Conservation (phyloP, 2,113 vertebrate genomes). For the Ornithorhynchus anatinus region DNA sequence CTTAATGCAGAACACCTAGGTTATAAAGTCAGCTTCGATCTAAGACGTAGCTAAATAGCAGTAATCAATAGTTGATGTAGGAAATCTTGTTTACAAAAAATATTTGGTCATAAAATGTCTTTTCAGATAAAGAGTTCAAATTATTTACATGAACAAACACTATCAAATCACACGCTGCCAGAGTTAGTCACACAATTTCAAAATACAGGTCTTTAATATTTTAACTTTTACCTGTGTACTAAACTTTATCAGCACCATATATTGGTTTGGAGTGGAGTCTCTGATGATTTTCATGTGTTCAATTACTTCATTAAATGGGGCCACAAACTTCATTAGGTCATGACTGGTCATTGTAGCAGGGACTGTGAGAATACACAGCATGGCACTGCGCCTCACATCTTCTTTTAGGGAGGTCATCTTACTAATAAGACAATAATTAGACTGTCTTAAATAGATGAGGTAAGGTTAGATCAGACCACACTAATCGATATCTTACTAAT, state of each 20-base stretch:
- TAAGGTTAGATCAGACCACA: slow-evolving; percentile 39
- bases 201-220: slow-evolving; percentile 17
- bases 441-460: slow-evolving; percentile 33
- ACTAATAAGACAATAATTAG: slow-evolving; percentile 70
- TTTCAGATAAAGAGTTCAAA: no score
- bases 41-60: no score
- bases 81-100: no score
- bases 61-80: no score
- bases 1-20: no score
- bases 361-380: slow-evolving; percentile 96
- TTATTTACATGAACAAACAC: no score
- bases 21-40: no score
- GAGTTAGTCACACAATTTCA: slow-evolving; percentile 4
- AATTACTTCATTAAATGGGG: slow-evolving; percentile 93
- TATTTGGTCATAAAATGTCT: no score
- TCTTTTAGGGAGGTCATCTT: slow-evolving; percentile 97
- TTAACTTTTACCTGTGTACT: slow-evolving; percentile 81
- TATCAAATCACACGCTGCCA: slow-evolving; percentile 2
- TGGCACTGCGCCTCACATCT: slow-evolving; percentile 89
- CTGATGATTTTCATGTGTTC: slow-evolving; percentile 99
- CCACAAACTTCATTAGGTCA: slow-evolving; percentile 98
- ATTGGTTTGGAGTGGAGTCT: slow-evolving; percentile 96
- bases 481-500: no score
- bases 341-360: slow-evolving; percentile 97
- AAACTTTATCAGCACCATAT: slow-evolving; percentile 98